A percentile compares a stretch with the other conserved stretches of the same genome.
Evolutionary conservation across 2,113 vertebrate species (phyloP).

Genomic region (Aegotheles bennettii): DNA sequence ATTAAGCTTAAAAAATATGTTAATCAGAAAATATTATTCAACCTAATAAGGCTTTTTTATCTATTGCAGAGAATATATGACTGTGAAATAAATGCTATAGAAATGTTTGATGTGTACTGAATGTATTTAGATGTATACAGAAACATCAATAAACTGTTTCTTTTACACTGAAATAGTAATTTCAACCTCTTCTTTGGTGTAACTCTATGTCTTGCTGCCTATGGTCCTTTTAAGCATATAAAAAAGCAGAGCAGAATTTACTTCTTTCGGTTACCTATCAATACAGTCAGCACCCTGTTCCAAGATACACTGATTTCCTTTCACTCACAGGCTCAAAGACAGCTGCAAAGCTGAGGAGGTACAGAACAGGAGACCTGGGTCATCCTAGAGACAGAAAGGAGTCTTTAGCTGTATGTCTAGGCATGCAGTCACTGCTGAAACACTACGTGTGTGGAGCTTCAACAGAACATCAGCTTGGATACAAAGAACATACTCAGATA

Average conservation of each 20-base stretch:
- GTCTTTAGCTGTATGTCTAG: background rate
- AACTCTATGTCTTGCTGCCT: background rate
- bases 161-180: background rate
- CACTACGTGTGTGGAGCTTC: background rate
- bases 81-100: background rate
- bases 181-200: background rate
- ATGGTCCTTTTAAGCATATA: background rate
- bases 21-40: background rate
- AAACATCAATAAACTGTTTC: background rate
- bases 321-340: background rate
- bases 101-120: background rate
- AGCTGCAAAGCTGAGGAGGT: background rate
- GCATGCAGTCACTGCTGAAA: background rate
- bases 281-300: background rate
- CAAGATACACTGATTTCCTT: background rate
- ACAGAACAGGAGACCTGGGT: background rate
- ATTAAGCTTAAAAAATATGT: background rate
- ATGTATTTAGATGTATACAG: background rate
- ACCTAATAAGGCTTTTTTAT: background rate
- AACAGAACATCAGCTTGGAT: background rate
- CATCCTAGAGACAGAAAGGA: background rate
- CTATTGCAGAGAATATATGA: background rate
- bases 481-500: rapidly evolving
- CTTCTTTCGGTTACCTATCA: background rate
- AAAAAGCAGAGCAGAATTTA: background rate